Evolutionary conservation across 2,888 invertebrate species (phyloP), one percentile per base, ranked within the genome.

Genomic region (Lapara coniferarum): DNA sequence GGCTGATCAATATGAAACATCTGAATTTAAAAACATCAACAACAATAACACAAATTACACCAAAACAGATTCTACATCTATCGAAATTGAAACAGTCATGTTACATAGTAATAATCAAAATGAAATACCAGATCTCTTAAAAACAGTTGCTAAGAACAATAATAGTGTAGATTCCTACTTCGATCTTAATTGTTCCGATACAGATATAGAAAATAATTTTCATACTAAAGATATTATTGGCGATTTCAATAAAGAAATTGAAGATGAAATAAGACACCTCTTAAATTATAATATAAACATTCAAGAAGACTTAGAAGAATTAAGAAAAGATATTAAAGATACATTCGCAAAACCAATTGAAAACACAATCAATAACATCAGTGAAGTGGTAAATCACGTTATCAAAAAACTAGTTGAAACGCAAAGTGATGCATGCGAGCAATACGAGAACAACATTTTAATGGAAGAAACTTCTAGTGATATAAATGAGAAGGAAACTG

Each of bases 231-330:
- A 94, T 78, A 94, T 95, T 59, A 94, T 95, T 71, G 95, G 95
- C 44, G 94, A 95, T 83, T 95, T 95, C 75, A 94, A 94, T 72
- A 94, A 94, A 82, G 95, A 95, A 88, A 89, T 95, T 56, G 94
- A 95, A 87, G 94, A 94, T 71, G 95, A 95, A 89, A 93, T 95
- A 68, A 94, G 92, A 74, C 90, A 91, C 75, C 85, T 95, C 73
- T 82, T 92, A 49, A 92, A 92, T 80, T 90, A 92, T 75, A 93
- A 93, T 73, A 89, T 93, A 37, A 92, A 92, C 77, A 92, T 92
- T 75, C 88, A 92, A 82, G 91, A 91, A 66, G 92, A 93, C 73
- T 82, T 94, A 80, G 89, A 93, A 79, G 93, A 93, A 81, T 80
- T 94, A 71, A 85, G 92, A 70, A 91, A 91, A 80, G 94, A 94